phyloP scores from a whole-genome alignment of 2,113 vertebrate species.

The Caretta caretta region DNA sequence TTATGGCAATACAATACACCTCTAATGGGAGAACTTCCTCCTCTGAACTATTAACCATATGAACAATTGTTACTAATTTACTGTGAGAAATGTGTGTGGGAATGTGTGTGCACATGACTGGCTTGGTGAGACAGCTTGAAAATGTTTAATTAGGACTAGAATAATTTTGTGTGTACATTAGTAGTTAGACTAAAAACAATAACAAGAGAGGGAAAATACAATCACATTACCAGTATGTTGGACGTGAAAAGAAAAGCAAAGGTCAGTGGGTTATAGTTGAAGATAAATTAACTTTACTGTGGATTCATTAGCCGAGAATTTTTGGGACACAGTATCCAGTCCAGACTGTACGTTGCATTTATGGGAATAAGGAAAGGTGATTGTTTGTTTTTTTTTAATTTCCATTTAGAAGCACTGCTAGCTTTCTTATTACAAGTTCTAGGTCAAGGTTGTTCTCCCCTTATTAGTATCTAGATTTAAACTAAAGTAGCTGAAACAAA shows the following conservation, averaged over 20 bases:
- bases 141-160: slow-evolving; percentile 56
- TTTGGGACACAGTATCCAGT: neutral
- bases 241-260: neutral
- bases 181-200: slow-evolving; percentile 30
- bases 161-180: slow-evolving; percentile 36
- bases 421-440: neutral
- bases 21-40: slow-evolving; percentile 53
- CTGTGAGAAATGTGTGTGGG: slow-evolving; percentile 39
- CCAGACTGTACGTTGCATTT: fast-evolving
- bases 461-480: fast-evolving
- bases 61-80: slow-evolving; percentile 70
- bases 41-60: slow-evolving; percentile 61
- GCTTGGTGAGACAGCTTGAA: slow-evolving; percentile 37
- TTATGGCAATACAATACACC: slow-evolving; percentile 29
- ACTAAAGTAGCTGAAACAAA: neutral
- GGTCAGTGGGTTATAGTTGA: slow-evolving; percentile 44
- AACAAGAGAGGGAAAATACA: neutral
- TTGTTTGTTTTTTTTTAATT: neutral
- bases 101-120: neutral
- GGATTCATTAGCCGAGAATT: neutral
- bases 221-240: slow-evolving; percentile 1
- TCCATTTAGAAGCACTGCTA: neutral
- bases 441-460: fast-evolving
- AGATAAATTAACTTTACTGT: neutral
- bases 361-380: fast-evolving